These are phyloP conservation scores for Galeruca laticollis DNA, from an alignment of 2,888 invertebrate species.

Conservation along the genomic window DNA sequence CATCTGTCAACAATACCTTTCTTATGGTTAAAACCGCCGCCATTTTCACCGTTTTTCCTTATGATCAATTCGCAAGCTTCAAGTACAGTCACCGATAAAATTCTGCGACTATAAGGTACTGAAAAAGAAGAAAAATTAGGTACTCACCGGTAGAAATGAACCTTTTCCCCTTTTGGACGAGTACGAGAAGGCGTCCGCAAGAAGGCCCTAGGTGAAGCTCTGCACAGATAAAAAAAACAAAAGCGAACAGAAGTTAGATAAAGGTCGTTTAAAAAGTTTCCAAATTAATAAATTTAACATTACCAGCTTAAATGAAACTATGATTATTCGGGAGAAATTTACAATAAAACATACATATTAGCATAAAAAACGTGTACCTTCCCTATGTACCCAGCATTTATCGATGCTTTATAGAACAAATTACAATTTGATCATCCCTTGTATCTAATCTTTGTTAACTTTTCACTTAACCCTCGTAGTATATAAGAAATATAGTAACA, in stretches of 20 bases:
- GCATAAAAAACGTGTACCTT: too few relatives aligned
- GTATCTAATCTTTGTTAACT: too few relatives aligned
- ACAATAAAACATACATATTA: too few relatives aligned
- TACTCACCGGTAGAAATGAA: constrained; percentile 64
- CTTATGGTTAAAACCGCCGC: constrained; percentile 43
- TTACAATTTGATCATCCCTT: too few relatives aligned
- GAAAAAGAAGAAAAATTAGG: constrained; percentile 59
- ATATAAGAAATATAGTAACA: too few relatives aligned
- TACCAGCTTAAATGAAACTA: too few relatives aligned
- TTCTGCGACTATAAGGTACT: constrained; percentile 61
- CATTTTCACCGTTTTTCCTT: not conserved
- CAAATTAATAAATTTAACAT: too few relatives aligned
- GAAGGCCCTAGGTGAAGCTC: constrained; percentile 61
- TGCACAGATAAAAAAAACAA: constrained; percentile 53
- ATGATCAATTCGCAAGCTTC: constrained; percentile 55
- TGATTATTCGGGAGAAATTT: too few relatives aligned
- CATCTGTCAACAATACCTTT: constrained; percentile 37
- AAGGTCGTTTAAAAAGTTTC: too few relatives aligned
- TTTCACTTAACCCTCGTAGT: too few relatives aligned
- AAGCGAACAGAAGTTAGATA: not conserved
- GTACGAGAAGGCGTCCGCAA: constrained; percentile 66
- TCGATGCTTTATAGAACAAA: too few relatives aligned
- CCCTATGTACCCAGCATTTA: too few relatives aligned
- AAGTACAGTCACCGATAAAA: constrained; percentile 54
- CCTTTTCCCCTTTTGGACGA: constrained; percentile 66